phyloP scores from a whole-genome alignment of 2,113 vertebrate genomes.

The Fukomys damarensis region DNA sequence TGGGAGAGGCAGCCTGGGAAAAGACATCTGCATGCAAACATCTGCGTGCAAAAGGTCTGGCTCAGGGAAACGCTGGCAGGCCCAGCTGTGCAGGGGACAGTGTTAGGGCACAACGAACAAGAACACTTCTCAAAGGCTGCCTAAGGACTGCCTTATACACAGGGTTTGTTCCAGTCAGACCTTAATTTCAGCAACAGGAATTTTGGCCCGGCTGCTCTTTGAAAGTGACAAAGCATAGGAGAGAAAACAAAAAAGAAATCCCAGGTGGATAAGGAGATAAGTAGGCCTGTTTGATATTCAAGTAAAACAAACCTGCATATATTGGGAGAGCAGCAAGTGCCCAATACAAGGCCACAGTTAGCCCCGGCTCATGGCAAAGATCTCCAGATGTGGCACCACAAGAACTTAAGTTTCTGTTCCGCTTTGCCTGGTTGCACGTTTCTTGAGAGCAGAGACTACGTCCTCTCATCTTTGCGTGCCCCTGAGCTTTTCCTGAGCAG shows the following conservation, averaged over 20 bases:
- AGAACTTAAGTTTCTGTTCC: not conserved
- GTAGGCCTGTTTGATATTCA: not conserved
- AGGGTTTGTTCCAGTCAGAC: not conserved
- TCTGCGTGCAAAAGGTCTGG: not conserved
- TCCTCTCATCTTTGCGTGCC: not conserved
- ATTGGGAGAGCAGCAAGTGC: not conserved
- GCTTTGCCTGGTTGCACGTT: not conserved
- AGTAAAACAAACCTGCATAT: not conserved
- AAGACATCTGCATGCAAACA: not conserved
- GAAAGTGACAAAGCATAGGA: not conserved
- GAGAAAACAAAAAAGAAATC: conserved; percentile 51
- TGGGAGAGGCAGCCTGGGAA: not conserved
- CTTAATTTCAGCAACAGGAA: not conserved
- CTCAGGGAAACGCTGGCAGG: not conserved
- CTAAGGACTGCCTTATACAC: not conserved
- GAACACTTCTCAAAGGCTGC: not conserved
- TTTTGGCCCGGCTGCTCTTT: not conserved
- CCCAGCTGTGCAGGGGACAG: not conserved
- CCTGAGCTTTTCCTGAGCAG: not conserved
- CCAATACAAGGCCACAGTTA: not conserved
- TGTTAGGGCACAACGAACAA: conserved; percentile 33
- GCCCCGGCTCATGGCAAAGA: not conserved
- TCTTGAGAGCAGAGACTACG: not conserved
- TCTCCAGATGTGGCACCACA: fast-evolving
- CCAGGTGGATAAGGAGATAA: not conserved